phyloP scores from a whole-genome alignment of 23 tunicate genomes.

The Ciona savignyi region DNA sequence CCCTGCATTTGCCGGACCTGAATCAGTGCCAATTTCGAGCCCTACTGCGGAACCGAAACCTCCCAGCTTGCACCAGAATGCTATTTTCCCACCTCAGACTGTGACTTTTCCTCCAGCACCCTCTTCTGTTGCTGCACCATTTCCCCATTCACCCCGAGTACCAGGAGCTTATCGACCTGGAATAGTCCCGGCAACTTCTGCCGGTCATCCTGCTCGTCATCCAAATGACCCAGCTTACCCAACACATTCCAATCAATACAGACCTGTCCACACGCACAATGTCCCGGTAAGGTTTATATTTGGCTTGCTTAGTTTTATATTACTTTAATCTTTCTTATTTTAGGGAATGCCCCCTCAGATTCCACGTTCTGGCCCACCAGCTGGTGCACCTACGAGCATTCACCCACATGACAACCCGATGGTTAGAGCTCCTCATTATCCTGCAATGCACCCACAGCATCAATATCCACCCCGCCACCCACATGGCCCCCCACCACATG shows the following conservation, averaged over 20 bases:
- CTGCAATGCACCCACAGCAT: conserved; percentile 28
- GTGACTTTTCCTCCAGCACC: background rate
- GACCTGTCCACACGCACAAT: background rate
- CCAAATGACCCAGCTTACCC: conserved; percentile 5
- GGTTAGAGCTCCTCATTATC: conserved; percentile 25
- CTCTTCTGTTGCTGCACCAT: background rate
- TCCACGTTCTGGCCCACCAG: conserved; percentile 8
- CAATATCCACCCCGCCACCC: conserved; percentile 21
- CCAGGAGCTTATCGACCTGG: background rate
- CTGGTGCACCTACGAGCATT: conserved; percentile 10
- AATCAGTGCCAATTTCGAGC: background rate
- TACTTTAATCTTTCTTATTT: background rate
- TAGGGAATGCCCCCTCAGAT: conserved; percentile 19
- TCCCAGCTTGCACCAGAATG: background rate
- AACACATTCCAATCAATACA: background rate
- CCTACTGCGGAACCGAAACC: background rate
- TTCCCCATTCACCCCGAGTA: background rate
- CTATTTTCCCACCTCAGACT: background rate
- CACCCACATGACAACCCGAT: conserved; percentile 37
- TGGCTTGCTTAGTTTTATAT: background rate
- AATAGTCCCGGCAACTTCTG: background rate
- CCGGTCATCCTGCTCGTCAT: conserved; percentile 4
- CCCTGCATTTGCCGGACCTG: background rate
- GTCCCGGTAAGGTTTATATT: background rate
- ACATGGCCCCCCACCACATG: conserved; percentile 3